Evolutionary conservation across 1,140 invertebrate species (phyloP).

Genomic region (Aphidius ervi): DNA sequence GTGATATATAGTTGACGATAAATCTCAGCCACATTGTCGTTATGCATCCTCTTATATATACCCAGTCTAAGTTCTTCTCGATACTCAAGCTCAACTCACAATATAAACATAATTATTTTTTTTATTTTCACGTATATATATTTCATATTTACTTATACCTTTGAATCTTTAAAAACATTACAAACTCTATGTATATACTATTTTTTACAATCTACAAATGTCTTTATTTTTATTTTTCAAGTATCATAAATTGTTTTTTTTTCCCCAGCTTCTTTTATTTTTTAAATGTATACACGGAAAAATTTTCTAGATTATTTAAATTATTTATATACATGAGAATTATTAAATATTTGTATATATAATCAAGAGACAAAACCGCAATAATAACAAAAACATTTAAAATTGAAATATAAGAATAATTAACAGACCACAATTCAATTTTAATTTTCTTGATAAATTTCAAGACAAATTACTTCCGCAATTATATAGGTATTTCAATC

Average conservation of each 20-base stretch:
- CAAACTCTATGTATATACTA: too few species aligned
- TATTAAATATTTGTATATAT: background rate
- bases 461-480: slow-evolving; percentile 40
- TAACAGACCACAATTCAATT: slow-evolving; percentile 28
- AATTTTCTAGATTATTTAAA: too few species aligned
- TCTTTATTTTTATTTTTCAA: too few species aligned
- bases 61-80: background rate
- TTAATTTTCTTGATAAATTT: slow-evolving; percentile 24
- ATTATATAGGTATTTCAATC: slow-evolving; percentile 28
- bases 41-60: slow-evolving; percentile 23
- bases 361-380: slow-evolving; percentile 5
- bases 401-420: slow-evolving; percentile 8
- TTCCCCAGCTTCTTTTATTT: too few species aligned
- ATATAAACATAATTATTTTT: too few species aligned
- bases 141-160: too few species aligned
- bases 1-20: slow-evolving; percentile 40
- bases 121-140: too few species aligned
- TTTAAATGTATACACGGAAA: too few species aligned
- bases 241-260: too few species aligned
- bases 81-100: too few species aligned
- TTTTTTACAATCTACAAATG: background rate
- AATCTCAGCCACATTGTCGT: slow-evolving; percentile 42
- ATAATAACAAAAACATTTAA: slow-evolving; percentile 20
- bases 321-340: too few species aligned
- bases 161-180: too few species aligned